Conservation (phyloP, 1,140 invertebrate species). For the Heterodera carotae region DNA sequence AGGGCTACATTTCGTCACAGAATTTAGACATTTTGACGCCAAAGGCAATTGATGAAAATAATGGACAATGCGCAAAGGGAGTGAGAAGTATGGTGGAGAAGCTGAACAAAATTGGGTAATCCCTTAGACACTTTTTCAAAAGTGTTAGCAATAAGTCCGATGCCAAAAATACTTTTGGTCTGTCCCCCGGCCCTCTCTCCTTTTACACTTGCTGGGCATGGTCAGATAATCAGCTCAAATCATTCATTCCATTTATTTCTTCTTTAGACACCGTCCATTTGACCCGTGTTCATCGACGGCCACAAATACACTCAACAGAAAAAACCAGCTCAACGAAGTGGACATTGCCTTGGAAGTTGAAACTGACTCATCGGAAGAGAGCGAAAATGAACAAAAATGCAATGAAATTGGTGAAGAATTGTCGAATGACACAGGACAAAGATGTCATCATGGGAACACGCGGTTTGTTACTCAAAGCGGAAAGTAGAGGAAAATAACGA, state of each 20-base stretch:
- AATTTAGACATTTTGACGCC: neutral
- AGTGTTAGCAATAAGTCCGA: too few relatives aligned
- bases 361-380: neutral
- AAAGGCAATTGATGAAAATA: neutral
- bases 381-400: neutral
- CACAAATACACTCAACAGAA: neutral
- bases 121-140: too few relatives aligned
- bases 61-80: neutral
- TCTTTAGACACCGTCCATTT: slow-evolving; percentile 5
- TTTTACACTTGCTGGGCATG: too few relatives aligned
- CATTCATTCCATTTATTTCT: neutral
- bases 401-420: neutral
- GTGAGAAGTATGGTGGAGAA: slow-evolving; percentile 1
- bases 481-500: neutral
- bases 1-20: neutral
- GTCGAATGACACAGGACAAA: neutral
- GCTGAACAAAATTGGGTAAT: slow-evolving; percentile 13
- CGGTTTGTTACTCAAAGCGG: too few relatives aligned
- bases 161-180: too few relatives aligned
- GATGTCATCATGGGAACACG: neutral
- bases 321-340: neutral
- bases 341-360: slow-evolving; percentile 7
- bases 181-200: too few relatives aligned
- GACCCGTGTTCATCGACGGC: neutral
- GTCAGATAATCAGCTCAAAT: too few relatives aligned